A percentile compares a stretch with the other conserved stretches of the same genome.
Evolutionary conservation across 37 sponge, comb jelly and placozoan species (phyloP).

Genomic region (Geodia barretti): DNA sequence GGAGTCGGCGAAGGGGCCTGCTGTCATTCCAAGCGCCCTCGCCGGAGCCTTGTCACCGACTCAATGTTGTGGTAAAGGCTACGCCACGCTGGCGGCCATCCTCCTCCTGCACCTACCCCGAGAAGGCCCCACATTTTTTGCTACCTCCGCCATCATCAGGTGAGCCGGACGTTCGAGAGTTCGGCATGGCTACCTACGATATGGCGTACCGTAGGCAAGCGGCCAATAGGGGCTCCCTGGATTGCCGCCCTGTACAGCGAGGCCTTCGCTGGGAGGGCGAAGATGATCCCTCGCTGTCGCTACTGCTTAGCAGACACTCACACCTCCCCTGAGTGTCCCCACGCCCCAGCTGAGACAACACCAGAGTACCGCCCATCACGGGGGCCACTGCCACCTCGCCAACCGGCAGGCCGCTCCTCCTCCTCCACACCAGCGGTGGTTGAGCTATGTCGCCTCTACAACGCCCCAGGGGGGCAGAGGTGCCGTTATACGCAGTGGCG

Average conservation of each 20-base stretch:
- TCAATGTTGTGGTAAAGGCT: not conserved
- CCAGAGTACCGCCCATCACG: no score
- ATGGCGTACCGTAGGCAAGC: slow-evolving; percentile 14
- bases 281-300: no score
- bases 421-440: no score
- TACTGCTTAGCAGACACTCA: slow-evolving; percentile 1
- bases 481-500: no score
- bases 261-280: no score
- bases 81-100: not conserved
- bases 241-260: no score
- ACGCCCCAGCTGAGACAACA: not conserved
- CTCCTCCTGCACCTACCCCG: not conserved
- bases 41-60: not conserved
- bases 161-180: not conserved
- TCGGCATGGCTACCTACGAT: not conserved
- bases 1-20: not conserved
- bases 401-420: no score
- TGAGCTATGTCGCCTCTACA: no score
- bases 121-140: not conserved
- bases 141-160: not conserved
- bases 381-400: no score
- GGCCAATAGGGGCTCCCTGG: not conserved
- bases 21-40: not conserved
- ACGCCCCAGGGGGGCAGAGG: no score
- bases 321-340: not conserved